phyloP scores from a whole-genome alignment of 2,113 vertebrate species.

The Melanotaenia duboulayi region DNA sequence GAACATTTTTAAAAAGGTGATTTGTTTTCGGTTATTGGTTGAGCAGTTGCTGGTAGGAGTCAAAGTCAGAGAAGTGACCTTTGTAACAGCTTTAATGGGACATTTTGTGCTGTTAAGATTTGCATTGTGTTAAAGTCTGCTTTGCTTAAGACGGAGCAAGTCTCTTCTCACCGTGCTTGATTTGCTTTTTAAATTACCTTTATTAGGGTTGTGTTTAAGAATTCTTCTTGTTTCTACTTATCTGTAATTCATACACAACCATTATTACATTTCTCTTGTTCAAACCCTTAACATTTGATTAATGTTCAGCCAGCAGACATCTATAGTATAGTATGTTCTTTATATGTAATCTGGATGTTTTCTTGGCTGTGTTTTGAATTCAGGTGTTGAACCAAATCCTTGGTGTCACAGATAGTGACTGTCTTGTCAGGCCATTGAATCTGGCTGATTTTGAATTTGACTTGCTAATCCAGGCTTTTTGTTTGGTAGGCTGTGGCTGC shows the following conservation, averaged over 20 bases:
- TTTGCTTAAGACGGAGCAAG: not conserved
- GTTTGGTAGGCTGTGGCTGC: not conserved
- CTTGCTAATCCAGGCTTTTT: not conserved
- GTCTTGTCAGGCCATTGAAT: not conserved
- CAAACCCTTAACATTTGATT: not conserved
- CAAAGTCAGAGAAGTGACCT: conserved; percentile 12
- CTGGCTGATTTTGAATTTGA: not conserved
- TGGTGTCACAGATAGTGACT: not conserved
- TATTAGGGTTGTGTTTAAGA: not conserved
- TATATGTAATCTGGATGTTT: not conserved
- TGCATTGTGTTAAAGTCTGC: not conserved
- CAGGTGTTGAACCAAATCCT: not conserved
- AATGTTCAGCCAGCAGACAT: no score
- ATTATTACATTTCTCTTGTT: not conserved
- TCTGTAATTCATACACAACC: not conserved
- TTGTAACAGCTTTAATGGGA: conserved; percentile 13
- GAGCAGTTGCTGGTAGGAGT: not conserved
- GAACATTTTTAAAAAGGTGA: not conserved
- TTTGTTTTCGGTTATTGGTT: not conserved
- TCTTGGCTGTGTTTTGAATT: not conserved
- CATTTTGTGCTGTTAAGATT: conserved; percentile 6
- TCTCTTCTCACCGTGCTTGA: not conserved
- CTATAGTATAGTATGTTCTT: no score
- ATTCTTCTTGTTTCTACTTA: not conserved
- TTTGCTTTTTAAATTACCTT: not conserved